These are phyloP conservation scores for Ferrisia virgata DNA, from an alignment of 2,888 invertebrate genomes.

Conservation along the genomic window DNA sequence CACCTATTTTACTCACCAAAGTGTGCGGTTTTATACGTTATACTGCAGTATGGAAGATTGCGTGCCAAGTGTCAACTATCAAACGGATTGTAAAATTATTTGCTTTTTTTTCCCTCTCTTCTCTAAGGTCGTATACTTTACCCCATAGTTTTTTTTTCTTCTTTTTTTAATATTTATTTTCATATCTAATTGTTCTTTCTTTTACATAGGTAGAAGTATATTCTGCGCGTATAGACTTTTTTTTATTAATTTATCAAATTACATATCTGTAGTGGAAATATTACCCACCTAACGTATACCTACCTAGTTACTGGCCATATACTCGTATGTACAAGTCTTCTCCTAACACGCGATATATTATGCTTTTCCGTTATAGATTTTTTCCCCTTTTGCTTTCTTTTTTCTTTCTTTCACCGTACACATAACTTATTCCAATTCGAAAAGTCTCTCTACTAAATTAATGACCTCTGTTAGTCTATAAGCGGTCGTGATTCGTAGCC, in stretches of 20 bases:
- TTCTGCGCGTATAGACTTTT: background rate
- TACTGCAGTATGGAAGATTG: too few relatives aligned
- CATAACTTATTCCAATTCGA: background rate
- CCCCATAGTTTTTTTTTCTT: background rate
- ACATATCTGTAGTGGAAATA: background rate
- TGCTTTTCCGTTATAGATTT: background rate
- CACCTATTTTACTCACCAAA: slow-evolving; percentile 39
- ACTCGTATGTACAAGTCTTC: background rate
- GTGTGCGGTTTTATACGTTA: slow-evolving; percentile 37
- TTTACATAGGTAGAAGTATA: background rate
- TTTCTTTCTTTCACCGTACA: too few relatives aligned
- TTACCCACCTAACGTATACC: background rate
- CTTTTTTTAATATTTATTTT: background rate
- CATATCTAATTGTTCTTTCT: background rate
- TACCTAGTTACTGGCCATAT: background rate
- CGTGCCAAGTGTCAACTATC: slow-evolving; percentile 40
- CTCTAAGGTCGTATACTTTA: background rate
- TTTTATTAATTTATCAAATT: slow-evolving; percentile 9
- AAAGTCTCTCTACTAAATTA: background rate
- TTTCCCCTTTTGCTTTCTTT: background rate
- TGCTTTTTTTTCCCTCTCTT: too few relatives aligned
- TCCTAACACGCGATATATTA: background rate
- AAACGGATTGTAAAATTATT: slow-evolving; percentile 36
- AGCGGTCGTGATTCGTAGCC: background rate
- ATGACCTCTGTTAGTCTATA: background rate